phyloP scores from a whole-genome alignment of 2,797 vertebrate genomes.

The Neosilurus mollespiculum region DNA sequence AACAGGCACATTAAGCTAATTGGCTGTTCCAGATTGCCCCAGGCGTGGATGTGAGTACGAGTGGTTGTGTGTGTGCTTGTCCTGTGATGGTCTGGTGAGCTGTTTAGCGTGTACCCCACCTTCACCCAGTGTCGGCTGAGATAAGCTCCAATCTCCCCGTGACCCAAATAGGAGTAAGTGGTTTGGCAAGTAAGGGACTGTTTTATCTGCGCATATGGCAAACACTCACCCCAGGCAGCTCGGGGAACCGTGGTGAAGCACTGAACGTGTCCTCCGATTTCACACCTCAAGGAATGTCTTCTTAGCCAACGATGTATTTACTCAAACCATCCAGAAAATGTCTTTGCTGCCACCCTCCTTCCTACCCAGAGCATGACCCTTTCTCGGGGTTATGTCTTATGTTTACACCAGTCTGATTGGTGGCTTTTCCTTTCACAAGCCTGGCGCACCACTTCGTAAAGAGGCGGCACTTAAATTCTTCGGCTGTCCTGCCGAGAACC shows the following conservation, averaged over 20 bases:
- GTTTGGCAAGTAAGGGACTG: not conserved
- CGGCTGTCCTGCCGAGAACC: constrained; percentile 62
- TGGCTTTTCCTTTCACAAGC: constrained; percentile 68
- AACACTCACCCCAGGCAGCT: not conserved
- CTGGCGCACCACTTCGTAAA: constrained; percentile 67
- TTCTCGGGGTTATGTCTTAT: constrained; percentile 65
- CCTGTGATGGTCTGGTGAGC: no score
- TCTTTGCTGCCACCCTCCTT: constrained; percentile 53
- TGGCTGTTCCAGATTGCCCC: no score
- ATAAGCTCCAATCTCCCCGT: no score
- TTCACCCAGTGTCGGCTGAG: no score
- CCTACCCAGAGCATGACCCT: constrained; percentile 57
- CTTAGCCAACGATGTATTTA: constrained; percentile 61
- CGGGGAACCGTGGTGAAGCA: not conserved
- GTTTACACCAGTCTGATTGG: constrained; percentile 77
- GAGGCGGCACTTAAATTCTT: constrained; percentile 74
- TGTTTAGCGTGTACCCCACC: no score
- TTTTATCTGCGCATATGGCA: not conserved
- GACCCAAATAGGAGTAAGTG: no score
- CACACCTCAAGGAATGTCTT: constrained; percentile 47
- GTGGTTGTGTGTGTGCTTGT: no score
- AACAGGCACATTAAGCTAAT: no score
- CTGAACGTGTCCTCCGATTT: constrained; percentile 55
- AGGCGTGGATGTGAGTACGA: no score
- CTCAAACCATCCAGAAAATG: constrained; percentile 55